A percentile compares a stretch with the other conserved stretches of the same genome.
These are phyloP conservation scores for Notamacropus eugenii DNA, from an alignment of 2,797 vertebrate genomes.

Conservation along the genomic window DNA sequence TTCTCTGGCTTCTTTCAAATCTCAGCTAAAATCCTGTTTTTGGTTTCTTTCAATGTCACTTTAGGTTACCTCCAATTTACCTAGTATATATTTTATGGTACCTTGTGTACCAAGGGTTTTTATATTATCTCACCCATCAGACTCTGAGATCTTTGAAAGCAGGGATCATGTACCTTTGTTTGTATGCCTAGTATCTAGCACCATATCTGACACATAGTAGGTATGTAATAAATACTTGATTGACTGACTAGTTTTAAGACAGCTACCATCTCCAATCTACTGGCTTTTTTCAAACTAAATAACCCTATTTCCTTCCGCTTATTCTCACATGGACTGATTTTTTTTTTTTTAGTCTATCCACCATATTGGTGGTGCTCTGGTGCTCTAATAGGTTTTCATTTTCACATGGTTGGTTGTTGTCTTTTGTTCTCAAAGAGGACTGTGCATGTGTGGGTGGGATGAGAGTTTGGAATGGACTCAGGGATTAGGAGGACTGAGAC, in stretches of 20 bases:
- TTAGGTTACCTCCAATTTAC: not conserved
- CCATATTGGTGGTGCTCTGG: not conserved
- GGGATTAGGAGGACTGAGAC: constrained; percentile 95
- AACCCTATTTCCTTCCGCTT: too few species aligned
- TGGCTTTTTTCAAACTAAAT: not conserved
- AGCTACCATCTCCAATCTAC: not conserved
- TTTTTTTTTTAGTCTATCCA: not conserved
- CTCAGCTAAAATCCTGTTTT: not conserved
- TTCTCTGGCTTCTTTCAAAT: not conserved
- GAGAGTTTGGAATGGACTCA: not conserved
- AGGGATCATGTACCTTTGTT: not conserved
- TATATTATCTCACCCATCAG: not conserved
- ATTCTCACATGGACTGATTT: too few species aligned
- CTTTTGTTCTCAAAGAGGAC: not conserved
- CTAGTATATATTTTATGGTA: not conserved
- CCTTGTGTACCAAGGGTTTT: not conserved
- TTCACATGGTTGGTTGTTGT: not conserved
- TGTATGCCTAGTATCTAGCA: not conserved
- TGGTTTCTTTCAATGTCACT: not conserved
- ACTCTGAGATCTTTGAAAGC: not conserved
- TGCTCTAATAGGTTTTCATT: not conserved
- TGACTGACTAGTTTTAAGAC: not conserved
- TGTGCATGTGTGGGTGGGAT: not conserved
- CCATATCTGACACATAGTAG: not conserved
- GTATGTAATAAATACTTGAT: not conserved